These are phyloP conservation scores for Danionella dracula DNA, from an alignment of 2,797 vertebrate genomes.

Conservation along the genomic window DNA sequence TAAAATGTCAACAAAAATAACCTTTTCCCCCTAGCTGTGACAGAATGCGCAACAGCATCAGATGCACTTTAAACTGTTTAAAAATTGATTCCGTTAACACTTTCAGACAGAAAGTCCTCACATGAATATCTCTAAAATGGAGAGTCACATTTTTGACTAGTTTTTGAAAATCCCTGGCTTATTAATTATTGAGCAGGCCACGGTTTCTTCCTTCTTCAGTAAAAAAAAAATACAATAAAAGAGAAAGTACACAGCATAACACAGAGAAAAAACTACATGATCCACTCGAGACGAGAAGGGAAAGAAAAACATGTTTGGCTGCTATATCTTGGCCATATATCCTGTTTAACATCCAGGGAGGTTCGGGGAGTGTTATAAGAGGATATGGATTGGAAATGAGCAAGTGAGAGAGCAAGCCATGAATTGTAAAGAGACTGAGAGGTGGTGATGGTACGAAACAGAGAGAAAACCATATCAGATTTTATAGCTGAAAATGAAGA, in stretches of 20 bases:
- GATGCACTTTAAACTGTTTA: conserved; percentile 23
- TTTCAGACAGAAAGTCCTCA: conserved; percentile 37
- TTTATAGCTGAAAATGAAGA: too few relatives aligned
- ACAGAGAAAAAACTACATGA: neutral
- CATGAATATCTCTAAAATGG: conserved; percentile 14
- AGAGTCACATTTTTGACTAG: conserved; percentile 21
- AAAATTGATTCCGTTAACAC: conserved; percentile 39
- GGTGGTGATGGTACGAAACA: neutral
- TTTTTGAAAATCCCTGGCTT: conserved; percentile 31
- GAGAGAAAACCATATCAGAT: neutral
- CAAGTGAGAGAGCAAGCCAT: neutral
- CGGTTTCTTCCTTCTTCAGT: conserved; percentile 4
- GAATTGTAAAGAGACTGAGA: conserved; percentile 16
- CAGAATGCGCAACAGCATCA: neutral
- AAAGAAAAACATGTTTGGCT: conserved; percentile 39
- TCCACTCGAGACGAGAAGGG: neutral
- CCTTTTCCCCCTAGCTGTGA: too few relatives aligned
- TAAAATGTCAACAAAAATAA: too few relatives aligned
- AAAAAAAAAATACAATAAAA: conserved; percentile 38
- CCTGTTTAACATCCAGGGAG: conserved; percentile 32
- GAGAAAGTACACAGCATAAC: neutral
- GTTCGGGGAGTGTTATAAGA: conserved; percentile 4
- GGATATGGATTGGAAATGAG: neutral
- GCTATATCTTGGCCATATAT: conserved; percentile 37
- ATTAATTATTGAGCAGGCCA: conserved; percentile 45